Evolutionary conservation across 2,888 invertebrate species (phyloP), one percentile per base, ranked within the genome.

Genomic region (Lasioglossum malachurum): DNA sequence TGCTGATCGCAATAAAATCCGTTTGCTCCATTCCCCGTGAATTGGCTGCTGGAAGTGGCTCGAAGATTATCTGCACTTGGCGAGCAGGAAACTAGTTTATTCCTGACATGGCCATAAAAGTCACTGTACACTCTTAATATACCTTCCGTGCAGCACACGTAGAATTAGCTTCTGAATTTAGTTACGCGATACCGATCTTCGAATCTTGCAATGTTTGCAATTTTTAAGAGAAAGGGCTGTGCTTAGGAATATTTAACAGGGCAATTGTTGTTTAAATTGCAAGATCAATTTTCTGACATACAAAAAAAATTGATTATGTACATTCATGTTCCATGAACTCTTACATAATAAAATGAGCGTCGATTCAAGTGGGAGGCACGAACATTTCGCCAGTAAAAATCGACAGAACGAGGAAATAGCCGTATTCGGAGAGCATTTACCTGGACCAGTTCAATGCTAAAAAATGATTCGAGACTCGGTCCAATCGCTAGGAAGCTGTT

Each of bases 401-500:
- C 57, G 57, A 57, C n/a, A 12, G 23, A 57, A 12, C 57, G n/a
- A 12, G 57, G 57, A 57, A 57, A 57, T 57, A n/a, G n/a, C 0
- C n/a, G n/a, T 57, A n/a, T 12, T 57, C 57, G n/a, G 23, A n/a
- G 57, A 57, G 12, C 57, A 57, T 57, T 57, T 57, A 57, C 8
- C 23, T 19, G 5, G 35, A 35, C 38, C 19, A 38, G 31, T 19
- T 71, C 71, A 5, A 8, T 35, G 31, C 46, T 12, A 12, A 46
- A 77, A 69, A 77, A 77, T 77, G n/a, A 77, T 69, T 49, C 67
- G 16, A 35, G 23, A 14, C 67, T 31, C 23, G 19, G 44, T 38
- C 23, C 49, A 71, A 53, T 78, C 71, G 38, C 38, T 44, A 10
- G 72, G 64, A 78, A 35, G 57, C 44, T 27, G 83, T 76, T 76